Percentiles rank a stretch among this genome's conserved stretches.
phyloP scores from a whole-genome alignment of 1,140 invertebrate genomes.

The Leptoteleia sp. region DNA sequence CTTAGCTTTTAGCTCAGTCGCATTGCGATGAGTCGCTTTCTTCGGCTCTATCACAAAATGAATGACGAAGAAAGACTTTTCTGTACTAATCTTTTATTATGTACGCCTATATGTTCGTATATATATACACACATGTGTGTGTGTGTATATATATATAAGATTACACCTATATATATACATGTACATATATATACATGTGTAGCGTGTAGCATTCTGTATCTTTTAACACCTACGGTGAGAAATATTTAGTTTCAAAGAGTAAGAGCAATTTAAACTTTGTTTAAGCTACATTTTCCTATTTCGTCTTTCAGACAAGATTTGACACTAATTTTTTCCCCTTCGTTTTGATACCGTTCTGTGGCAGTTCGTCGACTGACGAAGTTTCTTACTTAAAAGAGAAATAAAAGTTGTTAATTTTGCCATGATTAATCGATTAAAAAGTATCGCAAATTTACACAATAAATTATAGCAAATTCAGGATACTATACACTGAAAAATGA shows the following conservation, averaged over 20 bases:
- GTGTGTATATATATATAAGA: no score
- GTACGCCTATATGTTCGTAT: no score
- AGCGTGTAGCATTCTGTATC: constrained; percentile 24
- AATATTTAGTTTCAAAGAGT: constrained; percentile 37
- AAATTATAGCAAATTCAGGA: no score
- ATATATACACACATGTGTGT: no score
- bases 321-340: constrained; percentile 3
- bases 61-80: constrained; percentile 26
- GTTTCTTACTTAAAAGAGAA: no score
- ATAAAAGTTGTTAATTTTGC: no score
- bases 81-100: no score
- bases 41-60: constrained; percentile 25
- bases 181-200: background rate
- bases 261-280: constrained; percentile 47
- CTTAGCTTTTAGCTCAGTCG: constrained; percentile 16
- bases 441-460: no score
- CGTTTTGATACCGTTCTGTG: no score
- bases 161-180: background rate
- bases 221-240: constrained; percentile 49
- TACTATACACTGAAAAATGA: no score
- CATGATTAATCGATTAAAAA: no score
- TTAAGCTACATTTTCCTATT: constrained; percentile 34
- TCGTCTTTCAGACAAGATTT: background rate
- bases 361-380: no score
- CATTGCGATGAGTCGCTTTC: constrained; percentile 35